Percentiles rank a stretch among this genome's conserved stretches.
Evolutionary conservation across 2,113 vertebrate species (phyloP).

Genomic region (Barnardius zonarius): DNA sequence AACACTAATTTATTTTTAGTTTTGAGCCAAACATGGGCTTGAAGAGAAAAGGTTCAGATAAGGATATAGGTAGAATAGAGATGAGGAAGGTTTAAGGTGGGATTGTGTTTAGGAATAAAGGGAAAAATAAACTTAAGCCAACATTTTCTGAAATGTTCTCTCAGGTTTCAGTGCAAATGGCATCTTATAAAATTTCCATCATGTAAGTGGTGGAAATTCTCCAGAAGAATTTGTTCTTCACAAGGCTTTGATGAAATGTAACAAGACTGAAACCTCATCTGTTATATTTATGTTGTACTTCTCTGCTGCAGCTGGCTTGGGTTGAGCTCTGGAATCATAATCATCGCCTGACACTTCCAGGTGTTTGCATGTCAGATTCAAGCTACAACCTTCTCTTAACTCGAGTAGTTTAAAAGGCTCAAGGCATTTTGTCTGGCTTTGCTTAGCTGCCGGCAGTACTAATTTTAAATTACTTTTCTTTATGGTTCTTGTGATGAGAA

Average conservation of each 20-base stretch:
- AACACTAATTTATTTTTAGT: neutral
- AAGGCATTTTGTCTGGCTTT: neutral
- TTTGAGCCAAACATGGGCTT: neutral
- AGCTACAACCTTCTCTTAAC: neutral
- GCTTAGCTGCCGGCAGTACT: neutral
- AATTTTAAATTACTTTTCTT: neutral
- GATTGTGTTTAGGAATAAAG: neutral
- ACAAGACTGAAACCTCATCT: neutral
- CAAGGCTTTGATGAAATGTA: conserved; percentile 12
- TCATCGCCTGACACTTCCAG: neutral
- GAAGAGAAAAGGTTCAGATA: conserved; percentile 17
- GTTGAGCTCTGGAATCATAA: neutral
- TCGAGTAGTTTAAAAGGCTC: neutral
- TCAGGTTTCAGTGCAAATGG: neutral
- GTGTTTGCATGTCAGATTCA: neutral
- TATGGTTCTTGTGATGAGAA: neutral
- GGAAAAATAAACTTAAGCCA: neutral
- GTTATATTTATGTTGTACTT: neutral
- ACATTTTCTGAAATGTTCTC: neutral
- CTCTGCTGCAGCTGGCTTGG: neutral
- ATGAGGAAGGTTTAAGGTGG: neutral
- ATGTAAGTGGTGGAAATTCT: neutral
- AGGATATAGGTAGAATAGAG: neutral
- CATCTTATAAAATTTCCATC: neutral
- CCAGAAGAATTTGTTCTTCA: neutral